Base-by-base conservation (phyloP, 2,113 vertebrate genomes). In the Canis aureus region DNA sequence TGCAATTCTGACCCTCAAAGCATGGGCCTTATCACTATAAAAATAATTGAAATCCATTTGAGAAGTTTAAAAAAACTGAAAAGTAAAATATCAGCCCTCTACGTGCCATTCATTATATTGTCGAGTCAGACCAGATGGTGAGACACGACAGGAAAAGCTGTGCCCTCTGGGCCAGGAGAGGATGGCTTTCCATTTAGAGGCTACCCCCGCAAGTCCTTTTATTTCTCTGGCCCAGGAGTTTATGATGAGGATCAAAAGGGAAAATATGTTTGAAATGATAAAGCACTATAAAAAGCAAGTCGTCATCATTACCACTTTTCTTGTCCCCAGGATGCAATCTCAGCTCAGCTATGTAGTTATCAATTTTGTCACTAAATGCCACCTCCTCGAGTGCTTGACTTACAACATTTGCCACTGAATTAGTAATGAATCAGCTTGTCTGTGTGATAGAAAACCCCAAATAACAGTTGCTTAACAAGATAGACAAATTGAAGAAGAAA, bases 391-490 rank as follows among this genome's bases (percentile, higher is more conserved):
- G 80, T 7, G 43, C 27, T 66, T 84, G 49, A 11, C 55, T 85
- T 66, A 79, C 0, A 49, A 69, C 35, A 22, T 38, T 88, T 89
- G 78, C 79, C 12, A 62, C 83, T 87, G 87, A 94, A 59, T 97
- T 92, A 62, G 49, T 67, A 59, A 92, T 64, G 79, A 83, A 62
- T 90, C 43, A 59, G 60, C 51, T 86, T 82, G 35, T 51, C 60
- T 64, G 25, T 17, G 82, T 60, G 92, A 86, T 35, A 96, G 96
- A 95, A 93, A 95, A 71, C 59, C 49, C 81, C 64, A 87, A 94
- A 29, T 59, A 88, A 29, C 89, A 89, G 71, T 67, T 81, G 38
- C 82, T 92, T 93, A 86, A 79, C 73, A 67, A 89, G 83, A 79
- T 0, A 92, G 78, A 57, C 82, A 86, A 86, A 85, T 12, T 49